phyloP scores from a whole-genome alignment of 2,113 vertebrate genomes.

The Pseudonaja textilis region DNA sequence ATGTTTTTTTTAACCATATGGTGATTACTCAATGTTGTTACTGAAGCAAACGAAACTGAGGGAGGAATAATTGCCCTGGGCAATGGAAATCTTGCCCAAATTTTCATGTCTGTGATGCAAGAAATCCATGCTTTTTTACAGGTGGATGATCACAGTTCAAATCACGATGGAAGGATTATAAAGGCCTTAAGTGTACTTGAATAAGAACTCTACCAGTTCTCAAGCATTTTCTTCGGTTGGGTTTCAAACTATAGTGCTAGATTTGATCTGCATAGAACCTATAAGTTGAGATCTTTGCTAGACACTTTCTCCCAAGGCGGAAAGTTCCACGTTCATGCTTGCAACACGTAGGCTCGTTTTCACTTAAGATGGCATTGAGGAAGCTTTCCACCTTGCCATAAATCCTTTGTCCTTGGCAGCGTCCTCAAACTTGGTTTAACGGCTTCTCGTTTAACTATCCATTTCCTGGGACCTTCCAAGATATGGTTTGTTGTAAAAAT shows the following conservation, averaged over 20 bases:
- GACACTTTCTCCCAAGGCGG: background rate
- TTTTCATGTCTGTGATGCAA: background rate
- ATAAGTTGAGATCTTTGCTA: constrained; percentile 43
- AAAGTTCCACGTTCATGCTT: background rate
- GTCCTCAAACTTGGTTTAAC: background rate
- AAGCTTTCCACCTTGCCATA: background rate
- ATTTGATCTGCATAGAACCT: constrained; percentile 54
- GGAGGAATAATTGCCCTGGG: background rate
- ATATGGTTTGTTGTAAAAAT: background rate
- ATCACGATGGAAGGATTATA: background rate
- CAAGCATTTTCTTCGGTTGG: background rate
- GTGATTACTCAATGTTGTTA: background rate
- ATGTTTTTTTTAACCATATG: background rate
- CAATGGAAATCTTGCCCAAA: background rate
- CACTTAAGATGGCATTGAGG: background rate
- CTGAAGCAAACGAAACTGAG: background rate
- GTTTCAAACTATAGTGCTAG: constrained; percentile 12
- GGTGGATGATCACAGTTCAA: background rate
- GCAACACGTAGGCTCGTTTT: background rate
- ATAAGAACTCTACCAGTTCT: background rate
- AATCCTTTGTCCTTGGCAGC: background rate
- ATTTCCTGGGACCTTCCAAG: background rate
- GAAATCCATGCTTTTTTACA: background rate
- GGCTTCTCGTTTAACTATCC: background rate
- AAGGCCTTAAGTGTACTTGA: background rate